Base-by-base conservation (phyloP, 2,888 invertebrate species). In the Chironomus tentans region DNA sequence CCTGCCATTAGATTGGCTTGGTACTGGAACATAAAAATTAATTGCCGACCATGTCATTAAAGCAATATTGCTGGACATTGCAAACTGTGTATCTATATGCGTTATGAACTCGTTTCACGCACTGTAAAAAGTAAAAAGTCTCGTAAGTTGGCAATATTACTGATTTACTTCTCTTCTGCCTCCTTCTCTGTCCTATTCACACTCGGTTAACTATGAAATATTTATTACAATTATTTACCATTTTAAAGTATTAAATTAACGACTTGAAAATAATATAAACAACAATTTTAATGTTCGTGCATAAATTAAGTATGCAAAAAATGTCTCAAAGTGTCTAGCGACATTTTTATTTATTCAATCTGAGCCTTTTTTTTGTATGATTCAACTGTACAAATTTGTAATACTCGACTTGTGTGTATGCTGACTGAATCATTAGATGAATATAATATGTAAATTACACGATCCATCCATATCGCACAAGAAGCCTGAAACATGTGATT, bases 301-400 rank as follows among this genome's bases (percentile, higher is more conserved):
- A 70, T 70, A 70, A 38, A 70, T 70, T 70, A 70, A 50, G 24
- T 70, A 70, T 70, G 70, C 70, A 70, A 70, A 70, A 56, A 70
- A 22, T 70, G 70, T 70, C 70, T 70, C 70, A 70, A 56, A 56
- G 47, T 21, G 50, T 69, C 69, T 69, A 68, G 68, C 15, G 21
- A 21, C 12, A 21, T 69, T 69, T 48, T 22, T 50, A 24, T 48
- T 70, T 69, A 12, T 38, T 38, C 38, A 38, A 38, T 38, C 38
- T 38, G 10, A 38, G 38, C 15, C n/a, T 15, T 18, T 50, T 50
- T 18, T 18, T n/a, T 18, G 15, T 13, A 50, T 50, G 50, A n/a
- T 15, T 50, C 50, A 38, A 38, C 38, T 10, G 4, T 3, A 24
- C 1, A 38, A 38, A 10, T 38, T 38, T 38, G 38, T 38, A 38